These are phyloP conservation scores for Drosophila sp. DNA, from an alignment of 1,140 invertebrate species.

Conservation along the genomic window DNA sequence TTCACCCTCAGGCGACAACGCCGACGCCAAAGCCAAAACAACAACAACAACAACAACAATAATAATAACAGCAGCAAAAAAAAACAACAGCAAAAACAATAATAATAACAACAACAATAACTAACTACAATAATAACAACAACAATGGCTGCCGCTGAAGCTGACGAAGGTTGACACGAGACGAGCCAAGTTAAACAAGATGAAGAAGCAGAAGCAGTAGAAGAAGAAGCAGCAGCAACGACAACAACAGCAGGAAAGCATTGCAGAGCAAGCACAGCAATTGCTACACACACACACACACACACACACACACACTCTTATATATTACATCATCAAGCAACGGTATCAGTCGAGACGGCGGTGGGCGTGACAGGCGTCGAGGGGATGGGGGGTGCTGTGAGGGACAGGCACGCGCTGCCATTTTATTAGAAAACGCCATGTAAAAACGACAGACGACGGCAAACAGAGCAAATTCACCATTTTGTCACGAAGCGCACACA, in stretches of 20 bases:
- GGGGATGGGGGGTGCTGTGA: conserved; percentile 1
- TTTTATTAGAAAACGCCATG: conserved; percentile 81
- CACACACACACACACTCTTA: conserved; percentile 26
- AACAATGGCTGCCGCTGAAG: conserved; percentile 63
- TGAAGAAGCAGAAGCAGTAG: conserved; percentile 3
- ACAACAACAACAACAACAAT: conserved; percentile 27
- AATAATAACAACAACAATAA: conserved; percentile 30
- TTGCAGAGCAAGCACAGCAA: conserved; percentile 34
- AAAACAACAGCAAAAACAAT: conserved; percentile 38
- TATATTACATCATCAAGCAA: conserved; percentile 27
- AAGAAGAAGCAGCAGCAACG: too few relatives aligned
- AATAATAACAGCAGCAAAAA: conserved; percentile 58
- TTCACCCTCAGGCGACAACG: conserved; percentile 80
- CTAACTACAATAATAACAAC: conserved; percentile 49
- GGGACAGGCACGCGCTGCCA: conserved; percentile 63
- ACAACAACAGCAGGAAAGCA: conserved; percentile 18
- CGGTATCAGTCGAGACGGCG: conserved; percentile 11
- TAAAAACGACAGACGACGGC: conserved; percentile 55
- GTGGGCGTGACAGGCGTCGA: background rate
- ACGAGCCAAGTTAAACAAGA: conserved; percentile 66
- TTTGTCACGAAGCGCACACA: conserved; percentile 62
- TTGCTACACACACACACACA: conserved; percentile 6
- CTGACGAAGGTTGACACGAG: conserved; percentile 79
- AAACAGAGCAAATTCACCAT: conserved; percentile 70
- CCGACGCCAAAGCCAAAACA: conserved; percentile 69